These are phyloP conservation scores for Dolichotis patagonum DNA, from an alignment of 2,113 vertebrate genomes.

Conservation along the genomic window DNA sequence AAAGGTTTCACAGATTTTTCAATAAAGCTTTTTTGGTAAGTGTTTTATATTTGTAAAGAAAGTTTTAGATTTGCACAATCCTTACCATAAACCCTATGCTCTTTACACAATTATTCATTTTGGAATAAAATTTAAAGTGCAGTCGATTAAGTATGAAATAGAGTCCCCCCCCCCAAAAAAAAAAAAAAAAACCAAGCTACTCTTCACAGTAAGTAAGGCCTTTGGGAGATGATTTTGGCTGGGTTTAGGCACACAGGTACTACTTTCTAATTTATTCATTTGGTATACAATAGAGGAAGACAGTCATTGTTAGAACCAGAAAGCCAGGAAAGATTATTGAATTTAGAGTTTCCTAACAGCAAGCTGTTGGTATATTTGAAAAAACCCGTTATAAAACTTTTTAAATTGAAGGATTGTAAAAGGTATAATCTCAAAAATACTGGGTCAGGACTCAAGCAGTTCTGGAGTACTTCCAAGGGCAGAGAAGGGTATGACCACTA, in stretches of 20 bases:
- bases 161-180: neutral
- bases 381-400: neutral
- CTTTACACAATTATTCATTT: neutral
- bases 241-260: neutral
- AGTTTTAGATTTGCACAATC: neutral
- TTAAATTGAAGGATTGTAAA: constrained; percentile 13
- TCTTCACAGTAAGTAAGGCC: neutral
- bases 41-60: neutral
- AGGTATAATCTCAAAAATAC: neutral
- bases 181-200: no score
- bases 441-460: neutral
- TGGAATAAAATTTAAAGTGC: neutral
- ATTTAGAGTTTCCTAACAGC: neutral
- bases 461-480: neutral
- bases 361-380: neutral
- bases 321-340: neutral
- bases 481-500: neutral
- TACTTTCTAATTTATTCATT: neutral
- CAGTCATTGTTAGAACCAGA: neutral
- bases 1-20: constrained; percentile 25
- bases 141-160: neutral
- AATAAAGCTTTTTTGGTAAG: neutral
- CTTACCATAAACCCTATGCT: neutral
- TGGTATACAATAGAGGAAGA: neutral
- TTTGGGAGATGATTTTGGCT: neutral